These are phyloP conservation scores for Phyllopteryx taeniolatus DNA, from an alignment of 2,113 vertebrate genomes.

Conservation along the genomic window DNA sequence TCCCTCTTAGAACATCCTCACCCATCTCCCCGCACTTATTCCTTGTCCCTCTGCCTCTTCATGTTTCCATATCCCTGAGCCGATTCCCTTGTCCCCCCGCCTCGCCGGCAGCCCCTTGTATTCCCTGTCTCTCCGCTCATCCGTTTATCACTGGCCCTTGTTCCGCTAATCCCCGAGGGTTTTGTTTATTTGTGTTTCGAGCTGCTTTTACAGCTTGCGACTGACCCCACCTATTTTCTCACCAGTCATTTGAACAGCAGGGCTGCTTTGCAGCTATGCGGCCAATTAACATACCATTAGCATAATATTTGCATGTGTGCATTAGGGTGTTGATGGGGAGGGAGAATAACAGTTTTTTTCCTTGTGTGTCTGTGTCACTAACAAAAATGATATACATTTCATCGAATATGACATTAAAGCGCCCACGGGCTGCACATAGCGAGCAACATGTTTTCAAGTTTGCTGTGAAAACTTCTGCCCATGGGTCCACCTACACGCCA, in stretches of 20 bases:
- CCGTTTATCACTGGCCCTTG: constrained; percentile 71
- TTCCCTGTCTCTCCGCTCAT: constrained; percentile 61
- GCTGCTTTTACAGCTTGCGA: constrained; percentile 78
- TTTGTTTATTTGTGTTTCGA: constrained; percentile 82
- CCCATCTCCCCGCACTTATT: constrained; percentile 6
- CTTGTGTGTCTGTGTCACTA: constrained; percentile 8
- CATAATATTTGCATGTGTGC: constrained; percentile 82
- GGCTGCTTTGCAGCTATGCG: constrained; percentile 75
- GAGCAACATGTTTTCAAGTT: constrained; percentile 55
- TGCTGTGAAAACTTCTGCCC: constrained; percentile 44
- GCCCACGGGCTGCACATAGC: constrained; percentile 50
- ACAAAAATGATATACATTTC: constrained; percentile 49
- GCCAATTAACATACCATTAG: constrained; percentile 80
- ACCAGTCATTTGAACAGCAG: constrained; percentile 79
- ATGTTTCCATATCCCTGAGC: constrained; percentile 51
- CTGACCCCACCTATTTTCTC: constrained; percentile 81
- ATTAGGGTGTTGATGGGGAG: constrained; percentile 79
- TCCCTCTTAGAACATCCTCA: constrained; percentile 26
- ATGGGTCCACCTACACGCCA: constrained; percentile 48
- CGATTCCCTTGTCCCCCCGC: constrained; percentile 35
- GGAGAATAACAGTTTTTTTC: constrained; percentile 72
- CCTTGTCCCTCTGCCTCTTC: constrained; percentile 24
- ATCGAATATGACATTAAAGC: constrained; percentile 52
- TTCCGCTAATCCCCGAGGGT: constrained; percentile 71
- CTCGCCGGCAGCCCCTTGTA: constrained; percentile 50